Evolutionary conservation across 2,888 invertebrate species (phyloP).

Genomic region (Himalopsyche japonica): DNA sequence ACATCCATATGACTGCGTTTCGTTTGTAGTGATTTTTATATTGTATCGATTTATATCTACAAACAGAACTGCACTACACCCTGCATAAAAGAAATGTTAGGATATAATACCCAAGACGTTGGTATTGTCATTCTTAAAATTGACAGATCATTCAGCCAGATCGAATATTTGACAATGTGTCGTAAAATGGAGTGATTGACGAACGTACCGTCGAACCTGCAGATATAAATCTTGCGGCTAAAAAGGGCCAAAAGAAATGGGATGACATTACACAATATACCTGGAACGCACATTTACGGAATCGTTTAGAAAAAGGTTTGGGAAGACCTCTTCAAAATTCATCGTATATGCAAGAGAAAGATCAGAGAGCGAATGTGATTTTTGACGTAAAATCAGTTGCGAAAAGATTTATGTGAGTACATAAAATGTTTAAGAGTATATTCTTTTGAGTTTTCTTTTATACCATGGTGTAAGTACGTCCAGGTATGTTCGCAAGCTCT

Average conservation of each 20-base stretch:
- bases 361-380: not conserved
- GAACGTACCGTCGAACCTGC: not conserved
- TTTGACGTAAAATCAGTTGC: not conserved
- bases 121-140: too few species aligned
- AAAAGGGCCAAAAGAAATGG: not conserved
- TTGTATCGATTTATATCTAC: too few species aligned
- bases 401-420: too few species aligned
- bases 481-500: too few species aligned
- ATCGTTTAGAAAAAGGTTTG: not conserved
- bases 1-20: too few species aligned
- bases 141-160: not conserved
- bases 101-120: too few species aligned
- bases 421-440: too few species aligned
- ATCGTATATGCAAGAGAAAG: not conserved
- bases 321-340: not conserved
- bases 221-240: not conserved
- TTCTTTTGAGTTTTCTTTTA: too few species aligned
- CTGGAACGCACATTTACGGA: not conserved
- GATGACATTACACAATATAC: not conserved
- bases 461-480: too few species aligned
- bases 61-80: too few species aligned
- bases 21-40: too few species aligned
- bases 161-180: slow-evolving; percentile 14
- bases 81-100: too few species aligned
- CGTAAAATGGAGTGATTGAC: slow-evolving; percentile 24